These are phyloP conservation scores for Zele albiditarsus DNA, from an alignment of 2,888 invertebrate genomes.

Conservation along the genomic window DNA sequence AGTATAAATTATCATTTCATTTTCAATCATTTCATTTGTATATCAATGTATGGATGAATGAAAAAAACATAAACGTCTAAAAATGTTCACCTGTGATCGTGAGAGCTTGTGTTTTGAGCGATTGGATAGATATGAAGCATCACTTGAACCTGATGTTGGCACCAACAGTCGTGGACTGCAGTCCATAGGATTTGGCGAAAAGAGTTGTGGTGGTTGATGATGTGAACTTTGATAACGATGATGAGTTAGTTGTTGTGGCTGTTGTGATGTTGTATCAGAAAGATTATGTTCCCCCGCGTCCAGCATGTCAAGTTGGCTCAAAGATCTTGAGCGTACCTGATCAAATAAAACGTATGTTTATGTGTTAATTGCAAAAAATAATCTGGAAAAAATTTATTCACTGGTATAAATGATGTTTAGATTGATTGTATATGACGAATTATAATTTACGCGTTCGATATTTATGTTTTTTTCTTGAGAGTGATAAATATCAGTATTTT, in stretches of 20 bases:
- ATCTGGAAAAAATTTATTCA: background rate
- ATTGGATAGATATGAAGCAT: slow-evolving; percentile 68
- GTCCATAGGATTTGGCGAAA: slow-evolving; percentile 71
- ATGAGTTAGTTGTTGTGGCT: slow-evolving; percentile 56
- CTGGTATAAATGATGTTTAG: background rate
- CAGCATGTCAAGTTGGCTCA: slow-evolving; percentile 80
- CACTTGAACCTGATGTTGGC: slow-evolving; percentile 70
- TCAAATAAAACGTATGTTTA: slow-evolving; percentile 40
- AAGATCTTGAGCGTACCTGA: slow-evolving; percentile 83
- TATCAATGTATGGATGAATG: background rate
- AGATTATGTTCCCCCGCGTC: slow-evolving; percentile 67
- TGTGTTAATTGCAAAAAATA: background rate
- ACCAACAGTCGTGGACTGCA: slow-evolving; percentile 73
- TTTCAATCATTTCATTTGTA: background rate
- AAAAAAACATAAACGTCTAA: too few relatives aligned
- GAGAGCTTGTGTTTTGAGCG: slow-evolving; percentile 77
- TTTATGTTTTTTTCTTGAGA: background rate
- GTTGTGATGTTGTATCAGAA: slow-evolving; percentile 63
- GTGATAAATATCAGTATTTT: slow-evolving; percentile 2
- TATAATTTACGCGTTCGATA: background rate
- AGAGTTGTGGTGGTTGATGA: slow-evolving; percentile 72
- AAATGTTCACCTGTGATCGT: slow-evolving; percentile 75
- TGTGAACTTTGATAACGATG: slow-evolving; percentile 65
- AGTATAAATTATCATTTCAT: too few relatives aligned
- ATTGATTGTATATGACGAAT: background rate